Conservation (phyloP, 64 coral and sea anemone species). For the Astreopora myriophthalma region DNA sequence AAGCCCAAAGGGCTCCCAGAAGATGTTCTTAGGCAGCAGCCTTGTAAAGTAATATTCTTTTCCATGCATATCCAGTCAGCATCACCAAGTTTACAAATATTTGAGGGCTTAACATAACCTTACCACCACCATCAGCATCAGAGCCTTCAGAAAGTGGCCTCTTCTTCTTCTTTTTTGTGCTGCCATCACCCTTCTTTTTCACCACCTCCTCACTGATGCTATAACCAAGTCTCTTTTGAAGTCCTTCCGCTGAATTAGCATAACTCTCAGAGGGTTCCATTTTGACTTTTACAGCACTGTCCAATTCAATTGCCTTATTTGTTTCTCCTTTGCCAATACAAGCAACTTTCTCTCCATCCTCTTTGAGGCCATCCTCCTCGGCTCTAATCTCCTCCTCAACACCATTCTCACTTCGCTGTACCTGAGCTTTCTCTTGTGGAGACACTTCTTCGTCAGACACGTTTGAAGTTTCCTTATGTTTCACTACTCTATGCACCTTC, state of each 20-base stretch:
- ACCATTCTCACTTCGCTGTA: neutral
- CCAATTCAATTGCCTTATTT: neutral
- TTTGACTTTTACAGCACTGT: neutral
- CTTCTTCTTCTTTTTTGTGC: neutral
- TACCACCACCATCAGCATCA: conserved; percentile 17
- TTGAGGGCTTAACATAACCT: neutral
- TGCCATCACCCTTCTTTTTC: neutral
- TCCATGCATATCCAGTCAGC: too few relatives aligned
- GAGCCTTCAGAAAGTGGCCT: neutral
- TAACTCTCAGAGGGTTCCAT: neutral
- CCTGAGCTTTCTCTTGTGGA: neutral
- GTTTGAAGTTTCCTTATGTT: neutral
- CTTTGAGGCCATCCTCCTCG: neutral
- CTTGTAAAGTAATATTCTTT: too few relatives aligned
- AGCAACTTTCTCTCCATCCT: neutral
- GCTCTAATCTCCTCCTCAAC: neutral
- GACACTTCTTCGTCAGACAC: neutral
- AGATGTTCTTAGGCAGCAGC: too few relatives aligned
- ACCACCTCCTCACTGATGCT: neutral
- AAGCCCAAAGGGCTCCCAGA: too few relatives aligned
- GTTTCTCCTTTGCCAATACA: neutral
- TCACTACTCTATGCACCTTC: neutral
- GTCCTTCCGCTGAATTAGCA: conserved; percentile 6
- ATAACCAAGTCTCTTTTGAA: conserved; percentile 10
- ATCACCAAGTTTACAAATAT: too few relatives aligned